phyloP scores from a whole-genome alignment of 92 coral and sea anemone genomes.

The Hydrozoanthus gracilis region DNA sequence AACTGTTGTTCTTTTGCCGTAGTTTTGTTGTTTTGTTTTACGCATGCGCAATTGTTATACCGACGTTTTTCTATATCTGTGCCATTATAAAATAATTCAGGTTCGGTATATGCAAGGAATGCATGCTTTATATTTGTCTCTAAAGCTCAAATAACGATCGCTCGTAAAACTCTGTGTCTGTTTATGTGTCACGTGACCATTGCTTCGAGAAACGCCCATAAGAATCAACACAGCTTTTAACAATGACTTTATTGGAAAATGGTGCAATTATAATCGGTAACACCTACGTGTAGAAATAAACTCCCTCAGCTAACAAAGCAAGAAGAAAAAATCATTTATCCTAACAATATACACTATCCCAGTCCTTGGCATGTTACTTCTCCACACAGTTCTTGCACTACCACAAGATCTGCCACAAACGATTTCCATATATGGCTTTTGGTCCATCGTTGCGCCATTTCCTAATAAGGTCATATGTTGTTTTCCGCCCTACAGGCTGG shows the following conservation, averaged over 20 bases:
- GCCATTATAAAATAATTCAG: too few relatives aligned
- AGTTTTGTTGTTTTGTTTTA: too few relatives aligned
- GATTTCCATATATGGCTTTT: constrained; percentile 8
- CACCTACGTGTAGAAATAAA: background rate
- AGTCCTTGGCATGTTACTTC: background rate
- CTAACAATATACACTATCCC: background rate
- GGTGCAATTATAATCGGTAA: background rate
- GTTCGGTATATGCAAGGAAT: too few relatives aligned
- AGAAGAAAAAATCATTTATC: background rate
- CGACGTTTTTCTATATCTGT: too few relatives aligned
- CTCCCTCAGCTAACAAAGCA: background rate
- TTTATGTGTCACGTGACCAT: too few relatives aligned
- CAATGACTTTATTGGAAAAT: constrained; percentile 43
- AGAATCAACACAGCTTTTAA: constrained; percentile 1
- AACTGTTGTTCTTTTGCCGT: too few relatives aligned
- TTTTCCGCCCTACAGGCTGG: constrained; percentile 63
- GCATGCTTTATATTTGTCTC: too few relatives aligned
- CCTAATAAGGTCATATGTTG: constrained; percentile 36
- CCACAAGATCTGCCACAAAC: background rate
- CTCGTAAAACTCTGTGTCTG: too few relatives aligned
- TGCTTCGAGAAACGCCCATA: too few relatives aligned
- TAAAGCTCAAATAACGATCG: too few relatives aligned
- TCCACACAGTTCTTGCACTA: background rate
- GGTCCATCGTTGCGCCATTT: constrained; percentile 14
- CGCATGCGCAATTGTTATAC: too few relatives aligned